Evolutionary conservation across 2,113 vertebrate genomes (phyloP).

Genomic region (Burhinus oedicnemus): DNA sequence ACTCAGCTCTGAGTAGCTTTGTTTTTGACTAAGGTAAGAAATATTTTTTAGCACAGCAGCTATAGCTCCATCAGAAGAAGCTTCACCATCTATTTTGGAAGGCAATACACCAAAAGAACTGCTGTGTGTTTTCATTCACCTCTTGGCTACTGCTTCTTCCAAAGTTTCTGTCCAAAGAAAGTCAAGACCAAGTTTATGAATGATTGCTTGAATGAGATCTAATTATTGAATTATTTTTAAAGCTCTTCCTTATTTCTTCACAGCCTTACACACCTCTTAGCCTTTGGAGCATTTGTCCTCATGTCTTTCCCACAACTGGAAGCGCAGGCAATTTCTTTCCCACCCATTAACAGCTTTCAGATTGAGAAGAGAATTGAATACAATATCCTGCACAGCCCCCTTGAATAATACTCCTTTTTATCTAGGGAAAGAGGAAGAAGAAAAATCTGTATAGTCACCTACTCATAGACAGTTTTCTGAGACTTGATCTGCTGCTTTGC

Average conservation of each 20-base stretch:
- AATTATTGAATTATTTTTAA: constrained; percentile 8
- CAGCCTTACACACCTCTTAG: not conserved
- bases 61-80: not conserved
- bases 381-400: not conserved
- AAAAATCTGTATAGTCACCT: not conserved
- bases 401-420: not conserved
- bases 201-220: not conserved
- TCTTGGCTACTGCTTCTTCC: not conserved
- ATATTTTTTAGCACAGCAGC: not conserved
- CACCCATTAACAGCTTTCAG: not conserved
- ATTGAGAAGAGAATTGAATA: not conserved
- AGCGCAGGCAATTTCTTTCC: not conserved
- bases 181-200: not conserved
- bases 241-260: not conserved
- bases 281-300: not conserved
- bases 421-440: not conserved
- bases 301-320: not conserved
- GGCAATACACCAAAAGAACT: not conserved
- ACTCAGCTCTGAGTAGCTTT: not conserved
- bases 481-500: not conserved
- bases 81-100: not conserved
- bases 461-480: not conserved
- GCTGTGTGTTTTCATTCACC: not conserved
- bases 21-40: not conserved
- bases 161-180: not conserved